A percentile compares a stretch with the other conserved stretches of the same genome.
These are phyloP conservation scores for Philonicus albiceps DNA, from an alignment of 2,888 invertebrate species.

Conservation along the genomic window DNA sequence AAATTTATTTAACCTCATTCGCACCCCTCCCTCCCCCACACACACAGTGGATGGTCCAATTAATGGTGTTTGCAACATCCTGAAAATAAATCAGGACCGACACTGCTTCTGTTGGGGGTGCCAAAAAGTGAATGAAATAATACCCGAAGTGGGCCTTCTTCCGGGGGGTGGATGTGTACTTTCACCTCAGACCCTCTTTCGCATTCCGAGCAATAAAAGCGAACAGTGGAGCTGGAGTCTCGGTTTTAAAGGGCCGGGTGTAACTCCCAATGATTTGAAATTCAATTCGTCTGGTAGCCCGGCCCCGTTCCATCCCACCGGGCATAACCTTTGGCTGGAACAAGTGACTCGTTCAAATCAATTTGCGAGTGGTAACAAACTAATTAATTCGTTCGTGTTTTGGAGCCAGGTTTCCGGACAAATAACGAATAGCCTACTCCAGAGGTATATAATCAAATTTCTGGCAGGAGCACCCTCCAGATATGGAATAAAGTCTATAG, in stretches of 20 bases:
- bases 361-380: neutral
- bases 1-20: constrained; percentile 21
- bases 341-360: constrained; percentile 16
- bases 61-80: constrained; percentile 1
- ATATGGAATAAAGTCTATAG: neutral
- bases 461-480: neutral
- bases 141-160: neutral
- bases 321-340: neutral
- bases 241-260: too few relatives aligned
- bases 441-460: constrained; percentile 3
- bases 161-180: neutral
- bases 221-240: neutral
- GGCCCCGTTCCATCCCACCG: neutral
- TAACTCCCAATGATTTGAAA: neutral
- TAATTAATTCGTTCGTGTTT: neutral
- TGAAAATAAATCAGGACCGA: constrained; percentile 19
- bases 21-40: neutral
- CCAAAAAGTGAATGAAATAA: constrained; percentile 10
- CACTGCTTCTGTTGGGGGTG: neutral
- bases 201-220: neutral
- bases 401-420: neutral
- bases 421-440: neutral
- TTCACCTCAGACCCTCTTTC: neutral
- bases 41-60: neutral
- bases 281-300: neutral